Conservation (phyloP, 2,888 invertebrate species). For the Helicoverpa assulta region DNA sequence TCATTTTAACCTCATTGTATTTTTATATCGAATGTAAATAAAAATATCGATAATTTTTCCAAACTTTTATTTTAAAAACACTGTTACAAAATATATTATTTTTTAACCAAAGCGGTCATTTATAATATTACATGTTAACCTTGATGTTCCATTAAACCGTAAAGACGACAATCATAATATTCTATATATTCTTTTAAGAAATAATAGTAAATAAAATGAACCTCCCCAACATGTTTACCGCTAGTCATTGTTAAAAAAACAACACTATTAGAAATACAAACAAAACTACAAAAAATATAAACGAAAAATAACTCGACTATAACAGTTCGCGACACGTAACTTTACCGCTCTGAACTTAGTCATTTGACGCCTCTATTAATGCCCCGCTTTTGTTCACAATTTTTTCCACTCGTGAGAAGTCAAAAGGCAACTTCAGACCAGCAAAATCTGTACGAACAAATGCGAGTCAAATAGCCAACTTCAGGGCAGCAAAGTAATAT, state of each 20-base stretch:
- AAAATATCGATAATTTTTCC: conserved; percentile 24
- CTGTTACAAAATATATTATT: conserved; percentile 50
- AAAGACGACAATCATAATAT: conserved; percentile 37
- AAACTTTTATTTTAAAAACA: conserved; percentile 49
- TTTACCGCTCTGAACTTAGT: too few species aligned
- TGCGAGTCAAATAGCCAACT: neutral
- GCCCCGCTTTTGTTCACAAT: too few species aligned
- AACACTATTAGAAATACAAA: conserved; percentile 44
- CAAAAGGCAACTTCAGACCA: too few species aligned
- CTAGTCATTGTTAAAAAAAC: conserved; percentile 31
- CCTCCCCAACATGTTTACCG: conserved; percentile 13
- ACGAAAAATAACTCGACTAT: conserved; percentile 49
- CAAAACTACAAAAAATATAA: conserved; percentile 44
- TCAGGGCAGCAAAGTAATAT: neutral
- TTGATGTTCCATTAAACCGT: conserved; percentile 38
- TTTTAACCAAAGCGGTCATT: conserved; percentile 39
- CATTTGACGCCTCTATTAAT: too few species aligned
- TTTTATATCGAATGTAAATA: conserved; percentile 50
- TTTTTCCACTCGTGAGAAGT: too few species aligned
- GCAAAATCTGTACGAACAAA: too few species aligned
- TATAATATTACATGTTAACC: conserved; percentile 51
- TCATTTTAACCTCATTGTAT: conserved; percentile 37
- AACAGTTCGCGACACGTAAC: too few species aligned
- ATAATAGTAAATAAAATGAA: conserved; percentile 27
- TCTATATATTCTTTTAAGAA: conserved; percentile 36